Conservation (phyloP, 2,113 vertebrate genomes). For the Clarias macrocephalus region DNA sequence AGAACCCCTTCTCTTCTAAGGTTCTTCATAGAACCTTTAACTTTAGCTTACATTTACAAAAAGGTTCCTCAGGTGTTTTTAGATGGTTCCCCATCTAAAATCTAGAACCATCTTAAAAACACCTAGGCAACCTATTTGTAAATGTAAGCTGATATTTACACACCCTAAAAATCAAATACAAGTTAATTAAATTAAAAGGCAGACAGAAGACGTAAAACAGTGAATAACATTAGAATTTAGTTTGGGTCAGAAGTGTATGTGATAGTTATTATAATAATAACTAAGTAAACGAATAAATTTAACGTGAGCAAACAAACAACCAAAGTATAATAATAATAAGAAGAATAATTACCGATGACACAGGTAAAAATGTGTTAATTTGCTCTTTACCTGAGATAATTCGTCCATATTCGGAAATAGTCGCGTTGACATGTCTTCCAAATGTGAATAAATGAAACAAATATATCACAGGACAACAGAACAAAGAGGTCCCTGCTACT, state of each 20-base stretch:
- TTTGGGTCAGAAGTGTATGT: neutral
- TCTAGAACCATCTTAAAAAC: neutral
- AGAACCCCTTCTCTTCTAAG: neutral
- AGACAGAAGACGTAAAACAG: neutral
- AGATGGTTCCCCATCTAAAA: too few relatives aligned
- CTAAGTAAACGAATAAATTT: neutral
- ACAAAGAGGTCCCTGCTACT: conserved; percentile 68
- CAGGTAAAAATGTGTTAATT: neutral
- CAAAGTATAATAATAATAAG: neutral
- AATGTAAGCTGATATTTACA: neutral
- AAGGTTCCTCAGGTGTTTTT: too few relatives aligned
- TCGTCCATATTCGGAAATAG: conserved; percentile 66
- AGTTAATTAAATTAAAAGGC: neutral
- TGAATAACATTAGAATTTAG: neutral
- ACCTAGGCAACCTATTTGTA: neutral
- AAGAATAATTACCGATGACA: too few relatives aligned
- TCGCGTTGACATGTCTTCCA: conserved; percentile 62
- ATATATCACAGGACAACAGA: conserved; percentile 61
- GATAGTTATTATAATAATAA: too few relatives aligned
- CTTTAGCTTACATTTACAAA: too few relatives aligned
- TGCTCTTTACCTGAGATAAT: conserved; percentile 66
- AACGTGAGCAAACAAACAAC: neutral
- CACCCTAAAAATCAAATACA: neutral
- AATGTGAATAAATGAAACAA: conserved; percentile 39
- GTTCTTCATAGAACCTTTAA: too few relatives aligned